These are phyloP conservation scores for Myiopsitta monachus DNA, from an alignment of 2,113 vertebrate genomes.

Conservation along the genomic window DNA sequence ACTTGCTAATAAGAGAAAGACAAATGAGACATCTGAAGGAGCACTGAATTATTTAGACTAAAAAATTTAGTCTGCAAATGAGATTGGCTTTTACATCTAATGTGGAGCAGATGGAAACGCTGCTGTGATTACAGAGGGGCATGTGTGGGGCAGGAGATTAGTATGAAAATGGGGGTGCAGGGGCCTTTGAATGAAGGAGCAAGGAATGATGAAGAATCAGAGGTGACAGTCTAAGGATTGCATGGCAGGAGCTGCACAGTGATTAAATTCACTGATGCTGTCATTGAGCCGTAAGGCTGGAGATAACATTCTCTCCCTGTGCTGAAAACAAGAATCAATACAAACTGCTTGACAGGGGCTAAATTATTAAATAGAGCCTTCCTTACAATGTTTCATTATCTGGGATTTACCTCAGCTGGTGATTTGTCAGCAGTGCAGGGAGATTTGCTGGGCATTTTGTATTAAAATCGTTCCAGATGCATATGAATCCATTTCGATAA, in stretches of 20 bases:
- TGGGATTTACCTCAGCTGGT: conserved; percentile 77
- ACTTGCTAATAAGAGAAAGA: conserved; percentile 17
- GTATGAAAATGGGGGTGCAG: not conserved
- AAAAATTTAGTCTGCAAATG: conserved; percentile 36
- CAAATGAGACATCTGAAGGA: conserved; percentile 7
- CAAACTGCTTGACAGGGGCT: conserved; percentile 81
- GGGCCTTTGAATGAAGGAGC: not conserved
- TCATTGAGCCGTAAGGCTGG: conserved; percentile 75
- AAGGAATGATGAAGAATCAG: conserved; percentile 66
- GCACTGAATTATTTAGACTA: conserved; percentile 47
- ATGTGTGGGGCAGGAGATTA: conserved; percentile 45
- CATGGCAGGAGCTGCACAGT: conserved; percentile 63
- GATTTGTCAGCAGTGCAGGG: conserved; percentile 61
- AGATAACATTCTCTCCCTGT: conserved; percentile 83
- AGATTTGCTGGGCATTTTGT: conserved; percentile 74
- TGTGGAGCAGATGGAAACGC: conserved; percentile 57
- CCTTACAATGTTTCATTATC: conserved; percentile 81
- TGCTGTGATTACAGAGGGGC: conserved; percentile 67
- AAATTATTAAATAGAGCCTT: conserved; percentile 89
- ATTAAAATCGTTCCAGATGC: conserved; percentile 66
- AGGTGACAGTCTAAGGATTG: conserved; percentile 73
- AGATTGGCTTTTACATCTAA: conserved; percentile 23
- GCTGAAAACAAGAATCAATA: conserved; percentile 88
- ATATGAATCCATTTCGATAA: conserved; percentile 67
- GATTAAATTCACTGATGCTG: conserved; percentile 84